A percentile compares a stretch with the other conserved stretches of the same genome.
phyloP scores from a whole-genome alignment of 1,140 invertebrate genomes.

The Holcopasites calliopsidis region DNA sequence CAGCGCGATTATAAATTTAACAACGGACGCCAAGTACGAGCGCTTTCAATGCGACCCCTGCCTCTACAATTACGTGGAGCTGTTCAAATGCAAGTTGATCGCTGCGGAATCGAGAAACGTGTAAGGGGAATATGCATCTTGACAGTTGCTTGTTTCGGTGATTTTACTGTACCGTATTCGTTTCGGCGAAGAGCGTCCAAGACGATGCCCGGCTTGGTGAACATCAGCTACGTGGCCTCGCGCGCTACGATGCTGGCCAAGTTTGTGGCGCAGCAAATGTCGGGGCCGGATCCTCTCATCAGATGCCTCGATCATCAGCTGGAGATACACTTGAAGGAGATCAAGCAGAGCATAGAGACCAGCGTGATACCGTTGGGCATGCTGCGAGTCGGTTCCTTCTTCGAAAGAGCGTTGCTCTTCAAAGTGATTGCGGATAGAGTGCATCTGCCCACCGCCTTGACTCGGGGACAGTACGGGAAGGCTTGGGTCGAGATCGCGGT shows the following conservation, averaged over 20 bases:
- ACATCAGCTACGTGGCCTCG: conserved; percentile 65
- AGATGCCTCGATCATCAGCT: conserved; percentile 78
- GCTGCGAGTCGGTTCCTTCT: conserved; percentile 81
- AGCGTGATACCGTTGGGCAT: conserved; percentile 82
- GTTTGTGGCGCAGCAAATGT: conserved; percentile 80
- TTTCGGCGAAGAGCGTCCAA: conserved; percentile 10
- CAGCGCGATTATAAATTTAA: conserved; percentile 42
- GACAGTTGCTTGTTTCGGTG: not conserved
- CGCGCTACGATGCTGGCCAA: conserved; percentile 74
- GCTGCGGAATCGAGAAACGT: conserved; percentile 49
- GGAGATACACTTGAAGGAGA: conserved; percentile 77
- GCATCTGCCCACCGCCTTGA: conserved; percentile 81
- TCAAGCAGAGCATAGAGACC: conserved; percentile 69
- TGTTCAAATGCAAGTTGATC: conserved; percentile 62
- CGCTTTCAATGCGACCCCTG: conserved; percentile 62
- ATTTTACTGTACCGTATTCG: not conserved
- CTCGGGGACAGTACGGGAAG: conserved; percentile 79
- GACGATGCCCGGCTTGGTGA: conserved; percentile 34
- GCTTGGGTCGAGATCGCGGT: conserved; percentile 84
- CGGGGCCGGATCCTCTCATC: conserved; percentile 72
- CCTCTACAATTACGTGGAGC: conserved; percentile 60
- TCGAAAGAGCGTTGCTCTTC: conserved; percentile 84
- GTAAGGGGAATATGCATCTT: conserved; percentile 4
- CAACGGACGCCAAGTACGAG: conserved; percentile 64
- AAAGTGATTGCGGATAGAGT: conserved; percentile 84